Percentiles rank a stretch among this genome's conserved stretches.
Conservation (phyloP, 2,113 vertebrate genomes). For the Isurus oxyrinchus region DNA sequence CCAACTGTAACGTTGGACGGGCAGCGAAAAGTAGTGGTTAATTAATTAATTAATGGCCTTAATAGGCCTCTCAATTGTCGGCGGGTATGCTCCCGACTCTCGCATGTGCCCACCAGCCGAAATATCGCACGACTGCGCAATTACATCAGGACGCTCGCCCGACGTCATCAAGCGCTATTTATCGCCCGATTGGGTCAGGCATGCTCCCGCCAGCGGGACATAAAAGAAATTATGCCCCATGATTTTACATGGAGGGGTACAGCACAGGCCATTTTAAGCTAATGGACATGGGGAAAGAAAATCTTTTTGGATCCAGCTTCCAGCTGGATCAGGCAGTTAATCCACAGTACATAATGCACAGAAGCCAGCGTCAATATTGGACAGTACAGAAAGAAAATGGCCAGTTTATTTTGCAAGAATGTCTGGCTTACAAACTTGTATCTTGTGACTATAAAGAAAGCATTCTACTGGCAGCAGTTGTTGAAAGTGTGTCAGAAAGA, state of each 20-base stretch:
- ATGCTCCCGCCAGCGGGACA: too few species aligned
- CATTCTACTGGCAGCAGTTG: not conserved
- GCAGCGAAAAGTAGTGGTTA: too few species aligned
- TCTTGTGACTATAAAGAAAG: not conserved
- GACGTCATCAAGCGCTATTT: too few species aligned
- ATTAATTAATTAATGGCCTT: too few species aligned
- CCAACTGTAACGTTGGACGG: too few species aligned
- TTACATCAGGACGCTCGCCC: too few species aligned
- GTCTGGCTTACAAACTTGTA: not conserved
- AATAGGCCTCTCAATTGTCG: too few species aligned
- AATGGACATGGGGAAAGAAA: not conserved
- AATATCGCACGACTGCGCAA: too few species aligned
- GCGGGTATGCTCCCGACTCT: too few species aligned
- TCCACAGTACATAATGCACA: not conserved
- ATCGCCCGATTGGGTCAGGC: too few species aligned
- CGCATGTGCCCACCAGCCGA: too few species aligned
- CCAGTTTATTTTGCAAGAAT: not conserved
- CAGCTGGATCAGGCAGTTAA: not conserved
- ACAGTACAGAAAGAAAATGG: not conserved
- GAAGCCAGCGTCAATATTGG: not conserved
- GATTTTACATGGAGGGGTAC: not conserved
- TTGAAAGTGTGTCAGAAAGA: not conserved
- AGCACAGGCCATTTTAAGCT: not conserved
- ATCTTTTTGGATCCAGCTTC: not conserved
- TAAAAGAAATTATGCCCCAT: too few species aligned